phyloP scores from a whole-genome alignment of 2,888 invertebrate genomes.

The Cybosia mesomella region DNA sequence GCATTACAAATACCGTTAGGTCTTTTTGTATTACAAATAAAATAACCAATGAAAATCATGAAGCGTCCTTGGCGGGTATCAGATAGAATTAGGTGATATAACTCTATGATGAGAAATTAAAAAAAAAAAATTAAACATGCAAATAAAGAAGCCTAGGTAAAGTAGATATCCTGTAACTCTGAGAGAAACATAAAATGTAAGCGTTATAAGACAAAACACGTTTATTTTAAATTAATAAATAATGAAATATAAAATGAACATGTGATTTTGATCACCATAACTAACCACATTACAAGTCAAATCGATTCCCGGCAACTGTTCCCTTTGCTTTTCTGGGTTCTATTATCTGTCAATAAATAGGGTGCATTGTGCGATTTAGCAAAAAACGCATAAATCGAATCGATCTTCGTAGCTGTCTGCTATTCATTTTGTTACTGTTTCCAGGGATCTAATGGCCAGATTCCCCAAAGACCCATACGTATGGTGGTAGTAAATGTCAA shows the following conservation, averaged over 20 bases:
- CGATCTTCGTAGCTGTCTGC: slow-evolving; percentile 82
- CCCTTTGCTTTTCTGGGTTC: slow-evolving; percentile 63
- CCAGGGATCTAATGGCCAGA: slow-evolving; percentile 66
- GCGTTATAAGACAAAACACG: neutral
- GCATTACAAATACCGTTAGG: too few relatives aligned
- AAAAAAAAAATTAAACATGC: too few relatives aligned
- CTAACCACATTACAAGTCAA: slow-evolving; percentile 81
- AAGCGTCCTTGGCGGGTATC: too few relatives aligned
- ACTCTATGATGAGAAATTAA: too few relatives aligned
- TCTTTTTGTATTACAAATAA: too few relatives aligned
- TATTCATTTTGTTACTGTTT: slow-evolving; percentile 73
- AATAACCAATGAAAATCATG: too few relatives aligned
- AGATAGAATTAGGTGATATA: too few relatives aligned
- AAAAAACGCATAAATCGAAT: slow-evolving; percentile 86
- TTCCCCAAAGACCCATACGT: slow-evolving; percentile 80
- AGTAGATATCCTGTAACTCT: neutral
- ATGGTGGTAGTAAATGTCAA: slow-evolving; percentile 79
- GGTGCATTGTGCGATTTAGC: slow-evolving; percentile 76
- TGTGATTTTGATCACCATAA: slow-evolving; percentile 84
- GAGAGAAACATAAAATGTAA: neutral
- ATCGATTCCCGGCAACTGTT: slow-evolving; percentile 82
- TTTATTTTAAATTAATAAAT: slow-evolving; percentile 50
- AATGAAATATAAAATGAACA: slow-evolving; percentile 70
- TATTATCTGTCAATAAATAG: slow-evolving; percentile 85
- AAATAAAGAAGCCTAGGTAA: neutral